Percentiles rank a stretch among this genome's conserved stretches.
phyloP scores from a whole-genome alignment of 2,113 vertebrate species.

The Myodes glareolus region DNA sequence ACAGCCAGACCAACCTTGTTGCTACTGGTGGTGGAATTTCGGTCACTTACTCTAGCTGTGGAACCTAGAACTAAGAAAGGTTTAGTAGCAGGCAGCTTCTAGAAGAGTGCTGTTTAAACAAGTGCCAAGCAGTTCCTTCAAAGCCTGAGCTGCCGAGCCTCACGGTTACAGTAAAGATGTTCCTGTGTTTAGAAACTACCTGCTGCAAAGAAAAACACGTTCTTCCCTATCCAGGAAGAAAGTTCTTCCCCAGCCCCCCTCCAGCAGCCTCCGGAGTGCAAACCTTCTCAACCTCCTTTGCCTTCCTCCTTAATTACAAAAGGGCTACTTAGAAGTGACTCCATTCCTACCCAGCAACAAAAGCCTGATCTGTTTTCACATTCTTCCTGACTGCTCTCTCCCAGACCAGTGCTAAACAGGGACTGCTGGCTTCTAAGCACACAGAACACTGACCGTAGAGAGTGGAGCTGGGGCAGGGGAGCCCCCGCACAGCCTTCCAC shows the following conservation, averaged over 20 bases:
- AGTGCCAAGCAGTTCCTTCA: not conserved
- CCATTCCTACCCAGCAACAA: not conserved
- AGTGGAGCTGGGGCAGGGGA: fast-evolving
- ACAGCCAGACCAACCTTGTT: not conserved
- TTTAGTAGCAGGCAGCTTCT: not conserved
- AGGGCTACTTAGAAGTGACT: not conserved
- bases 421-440: not conserved
- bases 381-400: not conserved
- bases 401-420: not conserved
- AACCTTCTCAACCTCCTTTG: not conserved
- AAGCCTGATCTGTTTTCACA: not conserved
- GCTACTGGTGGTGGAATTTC: not conserved
- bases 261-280: not conserved
- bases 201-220: not conserved
- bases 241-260: not conserved
- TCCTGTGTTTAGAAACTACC: constrained; percentile 33
- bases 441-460: not conserved
- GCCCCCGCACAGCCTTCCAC: fast-evolving
- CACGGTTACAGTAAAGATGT: not conserved
- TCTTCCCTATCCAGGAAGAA: not conserved
- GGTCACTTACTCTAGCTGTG: not conserved
- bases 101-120: not conserved
- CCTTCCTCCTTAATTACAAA: constrained; percentile 6
- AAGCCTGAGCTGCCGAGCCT: not conserved
- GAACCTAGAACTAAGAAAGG: not conserved